A percentile compares a stretch with the other conserved stretches of the same genome.
These are phyloP conservation scores for Corythaeola cristata DNA, from an alignment of 2,113 vertebrate species.

Conservation along the genomic window DNA sequence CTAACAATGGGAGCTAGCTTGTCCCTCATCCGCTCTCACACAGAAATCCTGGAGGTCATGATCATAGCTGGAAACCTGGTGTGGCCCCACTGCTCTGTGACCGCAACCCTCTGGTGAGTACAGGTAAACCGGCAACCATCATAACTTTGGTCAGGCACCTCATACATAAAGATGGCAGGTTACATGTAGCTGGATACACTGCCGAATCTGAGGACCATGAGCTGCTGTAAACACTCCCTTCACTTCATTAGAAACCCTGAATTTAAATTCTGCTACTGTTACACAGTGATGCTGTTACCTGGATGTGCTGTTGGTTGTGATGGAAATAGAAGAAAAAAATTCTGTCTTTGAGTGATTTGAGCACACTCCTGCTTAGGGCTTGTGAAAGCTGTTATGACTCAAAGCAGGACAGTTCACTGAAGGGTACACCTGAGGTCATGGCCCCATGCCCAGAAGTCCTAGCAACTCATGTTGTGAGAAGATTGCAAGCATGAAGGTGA, in stretches of 20 bases:
- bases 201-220: background rate
- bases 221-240: background rate
- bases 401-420: background rate
- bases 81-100: too few relatives aligned
- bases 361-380: background rate
- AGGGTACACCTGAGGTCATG: background rate
- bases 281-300: background rate
- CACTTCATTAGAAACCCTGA: background rate
- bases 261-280: background rate
- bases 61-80: background rate
- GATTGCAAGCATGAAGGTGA: background rate
- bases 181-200: background rate
- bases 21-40: accelerated
- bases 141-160: background rate
- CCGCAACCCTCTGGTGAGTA: background rate
- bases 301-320: background rate
- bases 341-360: background rate
- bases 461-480: background rate
- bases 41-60: background rate
- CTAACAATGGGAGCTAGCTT: background rate
- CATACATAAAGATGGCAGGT: background rate
- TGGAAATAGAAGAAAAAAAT: background rate
- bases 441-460: background rate
- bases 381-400: background rate
- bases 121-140: background rate